Evolutionary conservation across 2,888 invertebrate genomes (phyloP), one percentile per base, ranked within the genome.

Genomic region (Cryptosula pallasiana): DNA sequence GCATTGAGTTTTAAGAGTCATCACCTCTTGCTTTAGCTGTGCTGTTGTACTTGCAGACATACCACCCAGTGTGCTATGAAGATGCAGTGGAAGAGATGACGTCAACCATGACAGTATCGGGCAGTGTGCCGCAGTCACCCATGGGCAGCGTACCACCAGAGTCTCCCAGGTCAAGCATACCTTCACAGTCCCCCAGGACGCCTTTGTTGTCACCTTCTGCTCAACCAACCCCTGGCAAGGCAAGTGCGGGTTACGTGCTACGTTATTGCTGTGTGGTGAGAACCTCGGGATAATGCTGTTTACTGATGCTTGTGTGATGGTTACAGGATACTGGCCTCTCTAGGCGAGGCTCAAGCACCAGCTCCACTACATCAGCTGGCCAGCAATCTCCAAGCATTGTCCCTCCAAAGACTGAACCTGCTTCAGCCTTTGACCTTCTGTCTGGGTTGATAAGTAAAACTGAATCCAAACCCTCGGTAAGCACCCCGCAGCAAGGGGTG

Each of bases 41-140:
- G n/a, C n/a, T n/a, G n/a, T n/a, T n/a, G n/a, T 45, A 13, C n/a
- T 29, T 70, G 45, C 70, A 70, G 70, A 70, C 70, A 25, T 96
- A 93, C 83, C 95, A 96, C 87, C 95, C 95, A 0, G 85, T 92
- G 36, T 96, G 96, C 85, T 91, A 91, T 78, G 92, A 94, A 76
- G 95, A 95, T 81, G 90, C 90, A 80, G 70, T 57, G 29, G 69
- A 74, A 27, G 63, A 63, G 5, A 63, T 32, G 29, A 13, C 57
- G n/a, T 57, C 57, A 57, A n/a, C n/a, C 5, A 23, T 23, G n/a
- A 32, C 32, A 5, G 9, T 2, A 13, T 13, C 63, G 2, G 63
- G 63, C 27, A 63, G 63, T n/a, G n/a, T 63, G 16, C 63, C 63
- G 16, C 57, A 13, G 16, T 45, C 45, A 13, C 45, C 45, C 9